These are phyloP conservation scores for Dolichotis patagonum DNA, from an alignment of 2,113 vertebrate genomes.

Conservation along the genomic window DNA sequence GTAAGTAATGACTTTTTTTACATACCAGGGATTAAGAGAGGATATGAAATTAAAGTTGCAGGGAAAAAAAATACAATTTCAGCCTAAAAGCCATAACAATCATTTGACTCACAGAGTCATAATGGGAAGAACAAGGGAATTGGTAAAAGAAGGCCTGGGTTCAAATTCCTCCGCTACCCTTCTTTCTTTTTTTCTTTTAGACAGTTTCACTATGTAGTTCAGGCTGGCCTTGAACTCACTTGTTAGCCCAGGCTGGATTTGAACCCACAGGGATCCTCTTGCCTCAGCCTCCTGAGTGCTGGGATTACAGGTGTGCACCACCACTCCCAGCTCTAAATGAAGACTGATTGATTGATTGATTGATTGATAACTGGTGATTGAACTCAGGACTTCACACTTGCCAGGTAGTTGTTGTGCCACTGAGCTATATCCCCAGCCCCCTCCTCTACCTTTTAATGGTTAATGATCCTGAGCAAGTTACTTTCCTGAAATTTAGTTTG, in stretches of 20 bases:
- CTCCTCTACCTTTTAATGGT: background rate
- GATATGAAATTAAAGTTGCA: slow-evolving; percentile 22
- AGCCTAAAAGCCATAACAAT: slow-evolving; percentile 19
- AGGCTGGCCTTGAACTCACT: too few species aligned
- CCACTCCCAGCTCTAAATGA: too few species aligned
- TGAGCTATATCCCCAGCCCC: background rate
- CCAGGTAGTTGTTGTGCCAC: too few species aligned
- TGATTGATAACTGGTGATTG: too few species aligned
- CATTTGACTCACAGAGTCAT: background rate
- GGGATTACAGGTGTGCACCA: too few species aligned
- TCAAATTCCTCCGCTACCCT: slow-evolving; percentile 8
- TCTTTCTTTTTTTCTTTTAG: background rate
- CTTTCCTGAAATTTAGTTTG: background rate
- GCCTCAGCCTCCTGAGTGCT: too few species aligned
- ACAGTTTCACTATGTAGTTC: too few species aligned
- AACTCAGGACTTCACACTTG: too few species aligned
- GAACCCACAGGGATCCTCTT: too few species aligned
- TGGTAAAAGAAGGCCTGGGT: background rate
- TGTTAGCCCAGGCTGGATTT: too few species aligned
- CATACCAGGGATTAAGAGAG: background rate
- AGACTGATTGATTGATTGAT: too few species aligned
- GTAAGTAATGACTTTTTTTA: slow-evolving; percentile 39
- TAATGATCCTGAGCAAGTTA: background rate
- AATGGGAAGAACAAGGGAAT: background rate
- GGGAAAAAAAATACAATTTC: background rate